A percentile compares a stretch with the other conserved stretches of the same genome.
Evolutionary conservation across 2,888 invertebrate genomes (phyloP).

Genomic region (Drosophila siamana): DNA sequence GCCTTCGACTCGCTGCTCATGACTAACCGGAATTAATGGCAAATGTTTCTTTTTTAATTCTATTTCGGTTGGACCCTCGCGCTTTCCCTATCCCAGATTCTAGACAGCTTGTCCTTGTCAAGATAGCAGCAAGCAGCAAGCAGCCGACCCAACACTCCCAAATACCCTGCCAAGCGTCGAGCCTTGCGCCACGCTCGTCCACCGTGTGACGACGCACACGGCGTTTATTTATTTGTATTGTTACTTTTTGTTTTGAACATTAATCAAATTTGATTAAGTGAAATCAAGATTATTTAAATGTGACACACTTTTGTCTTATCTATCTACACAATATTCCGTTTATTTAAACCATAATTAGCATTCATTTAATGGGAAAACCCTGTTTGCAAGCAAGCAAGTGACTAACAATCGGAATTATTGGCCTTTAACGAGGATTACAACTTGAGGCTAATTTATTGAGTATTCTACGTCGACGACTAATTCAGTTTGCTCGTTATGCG

Average conservation of each 20-base stretch:
- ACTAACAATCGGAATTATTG: neutral
- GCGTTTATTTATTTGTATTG: neutral
- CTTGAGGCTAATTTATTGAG: neutral
- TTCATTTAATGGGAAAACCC: neutral
- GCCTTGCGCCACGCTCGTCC: neutral
- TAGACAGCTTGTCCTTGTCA: slow-evolving; percentile 17
- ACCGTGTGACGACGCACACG: neutral
- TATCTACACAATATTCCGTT: neutral
- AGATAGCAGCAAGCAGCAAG: slow-evolving; percentile 11
- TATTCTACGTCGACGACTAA: neutral
- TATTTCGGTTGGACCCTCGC: slow-evolving; percentile 5
- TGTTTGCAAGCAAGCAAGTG: neutral
- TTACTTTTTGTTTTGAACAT: neutral
- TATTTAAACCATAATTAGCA: neutral
- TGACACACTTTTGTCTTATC: slow-evolving; percentile 3
- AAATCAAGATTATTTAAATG: slow-evolving; percentile 5
- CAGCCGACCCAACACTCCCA: no score
- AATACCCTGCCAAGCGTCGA: neutral
- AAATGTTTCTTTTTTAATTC: slow-evolving; percentile 1
- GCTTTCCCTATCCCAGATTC: neutral
- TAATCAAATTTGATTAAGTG: slow-evolving; percentile 2
- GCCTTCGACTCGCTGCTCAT: neutral
- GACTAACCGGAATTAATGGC: slow-evolving; percentile 11
- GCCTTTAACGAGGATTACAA: neutral
- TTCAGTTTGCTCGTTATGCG: neutral